Conservation (phyloP, 2,113 vertebrate species). For the Spizaetus ornatus region DNA sequence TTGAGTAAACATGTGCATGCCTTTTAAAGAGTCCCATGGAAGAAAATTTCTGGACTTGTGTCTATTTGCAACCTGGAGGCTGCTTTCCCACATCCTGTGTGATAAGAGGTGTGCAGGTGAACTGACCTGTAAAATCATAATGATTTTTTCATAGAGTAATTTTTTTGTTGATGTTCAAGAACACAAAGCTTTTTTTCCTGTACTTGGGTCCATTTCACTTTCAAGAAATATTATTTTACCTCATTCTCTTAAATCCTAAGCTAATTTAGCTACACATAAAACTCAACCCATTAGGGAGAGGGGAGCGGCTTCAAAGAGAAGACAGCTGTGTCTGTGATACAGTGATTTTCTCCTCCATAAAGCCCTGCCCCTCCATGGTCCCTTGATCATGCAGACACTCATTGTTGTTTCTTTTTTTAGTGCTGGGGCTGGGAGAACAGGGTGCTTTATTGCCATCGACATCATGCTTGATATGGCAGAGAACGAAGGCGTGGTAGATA, state of each 20-base stretch:
- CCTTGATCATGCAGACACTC: not conserved
- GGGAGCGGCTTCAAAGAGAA: not conserved
- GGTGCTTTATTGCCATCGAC: slow-evolving; percentile 96
- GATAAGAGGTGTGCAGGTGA: not conserved
- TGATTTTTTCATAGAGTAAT: not conserved
- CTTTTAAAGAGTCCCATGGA: not conserved
- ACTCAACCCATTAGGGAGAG: not conserved
- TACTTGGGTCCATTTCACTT: not conserved
- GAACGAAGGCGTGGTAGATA: slow-evolving; percentile 96
- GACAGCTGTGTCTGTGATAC: not conserved
- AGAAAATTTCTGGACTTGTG: not conserved
- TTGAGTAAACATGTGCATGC: not conserved
- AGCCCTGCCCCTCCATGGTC: not conserved
- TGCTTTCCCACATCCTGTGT: not conserved
- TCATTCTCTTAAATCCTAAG: not conserved
- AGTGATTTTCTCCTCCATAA: not conserved
- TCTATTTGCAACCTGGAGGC: not conserved
- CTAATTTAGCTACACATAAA: not conserved
- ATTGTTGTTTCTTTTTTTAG: slow-evolving; percentile 54
- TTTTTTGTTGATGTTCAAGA: not conserved
- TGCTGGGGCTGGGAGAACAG: slow-evolving; percentile 92
- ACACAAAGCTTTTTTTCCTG: not conserved
- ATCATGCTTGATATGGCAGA: slow-evolving; percentile 99
- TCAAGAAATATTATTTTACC: not conserved
- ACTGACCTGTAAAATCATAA: not conserved